Conservation (phyloP, 1,140 invertebrate species). For the Brachionus rotundiformis region DNA sequence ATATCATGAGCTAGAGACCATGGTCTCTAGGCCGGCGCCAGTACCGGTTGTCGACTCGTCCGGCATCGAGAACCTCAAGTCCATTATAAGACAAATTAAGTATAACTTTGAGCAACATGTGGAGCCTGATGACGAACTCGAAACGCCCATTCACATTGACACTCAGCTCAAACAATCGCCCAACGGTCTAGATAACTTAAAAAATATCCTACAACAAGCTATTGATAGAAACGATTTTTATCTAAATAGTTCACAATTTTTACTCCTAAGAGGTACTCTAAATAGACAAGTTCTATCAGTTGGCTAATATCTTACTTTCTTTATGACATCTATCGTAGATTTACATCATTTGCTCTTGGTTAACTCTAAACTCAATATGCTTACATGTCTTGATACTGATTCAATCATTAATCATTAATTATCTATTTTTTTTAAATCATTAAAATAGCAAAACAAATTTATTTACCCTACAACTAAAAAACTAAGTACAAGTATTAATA, state of each 20-base stretch:
- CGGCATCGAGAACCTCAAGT: constrained; percentile 40
- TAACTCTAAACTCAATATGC: background rate
- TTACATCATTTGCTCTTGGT: constrained; percentile 12
- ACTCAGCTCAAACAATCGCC: background rate
- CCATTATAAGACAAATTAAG: constrained; percentile 51
- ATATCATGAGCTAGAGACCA: background rate
- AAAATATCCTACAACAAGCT: constrained; percentile 24
- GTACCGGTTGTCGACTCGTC: background rate
- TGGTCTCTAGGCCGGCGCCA: background rate
- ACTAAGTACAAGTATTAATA: too few species aligned
- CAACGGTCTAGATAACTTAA: background rate
- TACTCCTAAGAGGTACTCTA: constrained; percentile 10
- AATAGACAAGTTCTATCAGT: constrained; percentile 3
- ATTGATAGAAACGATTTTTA: constrained; percentile 26
- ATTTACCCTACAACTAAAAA: too few species aligned
- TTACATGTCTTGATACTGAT: background rate
- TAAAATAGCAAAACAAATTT: background rate
- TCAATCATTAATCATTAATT: background rate
- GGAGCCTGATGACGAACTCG: background rate
- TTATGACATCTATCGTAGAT: background rate
- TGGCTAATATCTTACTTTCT: background rate
- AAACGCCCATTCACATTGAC: constrained; percentile 19
- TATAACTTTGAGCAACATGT: background rate
- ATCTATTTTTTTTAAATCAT: background rate
- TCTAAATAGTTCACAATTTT: constrained; percentile 19